Evolutionary conservation across 2,888 invertebrate species (phyloP), one percentile per base, ranked within the genome.

Genomic region (Slavum lentiscoides): DNA sequence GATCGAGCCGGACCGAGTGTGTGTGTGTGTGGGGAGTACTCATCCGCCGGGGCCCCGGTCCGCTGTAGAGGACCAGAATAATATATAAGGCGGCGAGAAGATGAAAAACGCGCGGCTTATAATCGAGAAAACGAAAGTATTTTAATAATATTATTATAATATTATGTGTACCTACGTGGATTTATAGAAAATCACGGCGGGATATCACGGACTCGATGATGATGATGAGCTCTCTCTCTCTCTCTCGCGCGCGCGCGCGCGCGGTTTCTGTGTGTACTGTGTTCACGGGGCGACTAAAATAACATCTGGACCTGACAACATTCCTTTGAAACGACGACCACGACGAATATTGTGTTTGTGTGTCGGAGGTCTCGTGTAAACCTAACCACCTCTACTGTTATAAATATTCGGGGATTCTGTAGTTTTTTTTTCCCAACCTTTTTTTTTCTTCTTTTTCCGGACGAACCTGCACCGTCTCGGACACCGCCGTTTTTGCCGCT

Each of bases 281-380:
- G 30, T 30, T 30, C 30, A 67, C 67, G 21, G 30, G 30, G 30
- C 67, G 21, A 76, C 75, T 68, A 23, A 76, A 76, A 76, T 76
- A 76, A 67, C 67, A 76, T 76, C 75, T 76, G 75, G 75, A 76
- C 68, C 75, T n/a, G 75, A 76, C 75, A 59, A 30, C 75, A 76
- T 76, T 74, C 74, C 62, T 64, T 53, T 74, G 11, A 59, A 72
- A 73, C 43, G 49, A 58, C 43, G 17, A 43, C n/a, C 39, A 58
- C 49, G 59, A 7, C 37, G 73, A 49, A 49, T 66, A 66, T 66
- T 39, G 23, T 61, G 61, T 37, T 1, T 55, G 13, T 15, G 9
- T 19, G 55, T 19, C 55, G n/a, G n/a, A n/a, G n/a, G n/a, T n/a
- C 11, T 4, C 55, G 55, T 55, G 4, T 55, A 30, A 1, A 30